Evolutionary conservation across 2,797 vertebrate genomes (phyloP).

Genomic region (Epinephelus malabaricus): DNA sequence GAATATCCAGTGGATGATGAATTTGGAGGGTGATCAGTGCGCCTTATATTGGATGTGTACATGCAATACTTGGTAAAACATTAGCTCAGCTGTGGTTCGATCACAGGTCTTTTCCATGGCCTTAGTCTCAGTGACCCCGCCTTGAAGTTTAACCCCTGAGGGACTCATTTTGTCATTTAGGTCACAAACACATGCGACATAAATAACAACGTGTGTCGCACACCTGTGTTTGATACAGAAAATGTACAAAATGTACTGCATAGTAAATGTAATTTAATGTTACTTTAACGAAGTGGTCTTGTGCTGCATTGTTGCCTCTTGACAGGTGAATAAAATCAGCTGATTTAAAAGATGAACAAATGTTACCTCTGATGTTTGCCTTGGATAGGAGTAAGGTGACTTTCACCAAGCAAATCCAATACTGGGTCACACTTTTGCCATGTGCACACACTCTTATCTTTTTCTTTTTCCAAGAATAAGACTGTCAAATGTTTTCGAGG

Average conservation of each 20-base stretch:
- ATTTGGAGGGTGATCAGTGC: conserved; percentile 12
- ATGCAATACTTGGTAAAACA: conserved; percentile 73
- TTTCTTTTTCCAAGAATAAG: background rate
- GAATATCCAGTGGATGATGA: conserved; percentile 20
- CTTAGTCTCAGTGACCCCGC: conserved; percentile 65
- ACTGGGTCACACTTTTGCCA: conserved; percentile 23
- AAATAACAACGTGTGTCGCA: conserved; percentile 1
- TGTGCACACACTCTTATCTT: conserved; percentile 8
- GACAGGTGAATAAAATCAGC: conserved; percentile 25
- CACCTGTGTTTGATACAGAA: background rate
- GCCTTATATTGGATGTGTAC: conserved; percentile 68
- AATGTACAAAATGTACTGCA: background rate
- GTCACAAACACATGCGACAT: conserved; percentile 44
- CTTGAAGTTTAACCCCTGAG: conserved; percentile 58
- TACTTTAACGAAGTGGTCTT: background rate
- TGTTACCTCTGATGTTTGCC: conserved; percentile 75
- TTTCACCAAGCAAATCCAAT: conserved; percentile 28
- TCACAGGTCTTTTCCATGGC: conserved; percentile 60
- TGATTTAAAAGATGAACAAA: conserved; percentile 54
- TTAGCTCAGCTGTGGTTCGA: conserved; percentile 72
- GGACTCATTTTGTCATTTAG: conserved; percentile 49
- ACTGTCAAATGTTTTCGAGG: background rate
- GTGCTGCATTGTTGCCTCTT: background rate
- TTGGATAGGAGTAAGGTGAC: conserved; percentile 68
- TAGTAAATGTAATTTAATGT: background rate